These are phyloP conservation scores for Callitettix versicolor DNA, from an alignment of 1,140 invertebrate species.

Conservation along the genomic window DNA sequence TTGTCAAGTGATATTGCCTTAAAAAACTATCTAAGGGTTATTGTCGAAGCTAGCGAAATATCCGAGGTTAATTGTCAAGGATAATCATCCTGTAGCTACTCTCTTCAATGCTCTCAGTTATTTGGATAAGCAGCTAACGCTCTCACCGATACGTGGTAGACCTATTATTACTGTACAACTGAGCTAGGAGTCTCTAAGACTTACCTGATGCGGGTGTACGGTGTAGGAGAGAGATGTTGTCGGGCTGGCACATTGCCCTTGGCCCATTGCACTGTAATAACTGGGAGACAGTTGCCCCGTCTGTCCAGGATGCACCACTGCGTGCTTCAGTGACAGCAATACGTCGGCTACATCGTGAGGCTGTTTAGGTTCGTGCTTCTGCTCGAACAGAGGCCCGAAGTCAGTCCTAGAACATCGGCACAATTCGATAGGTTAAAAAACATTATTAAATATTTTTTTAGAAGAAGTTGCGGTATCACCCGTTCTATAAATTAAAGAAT, in stretches of 20 bases:
- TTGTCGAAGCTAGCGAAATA: too few relatives aligned
- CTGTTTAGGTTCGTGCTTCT: not conserved
- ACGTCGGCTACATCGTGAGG: conserved; percentile 69
- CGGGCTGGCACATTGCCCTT: conserved; percentile 31
- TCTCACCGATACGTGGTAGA: too few relatives aligned
- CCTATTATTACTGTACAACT: too few relatives aligned
- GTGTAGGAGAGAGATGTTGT: conserved; percentile 38
- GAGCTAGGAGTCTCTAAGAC: too few relatives aligned
- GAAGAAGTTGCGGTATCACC: not conserved
- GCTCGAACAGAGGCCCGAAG: conserved; percentile 10
- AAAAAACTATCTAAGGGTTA: too few relatives aligned
- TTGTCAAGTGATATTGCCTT: too few relatives aligned
- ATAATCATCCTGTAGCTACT: too few relatives aligned
- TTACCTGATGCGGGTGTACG: conserved; percentile 38
- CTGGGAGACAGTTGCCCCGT: conserved; percentile 28
- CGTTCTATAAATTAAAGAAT: too few relatives aligned
- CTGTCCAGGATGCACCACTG: conserved; percentile 67
- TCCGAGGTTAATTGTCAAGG: too few relatives aligned
- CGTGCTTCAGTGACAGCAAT: conserved; percentile 73
- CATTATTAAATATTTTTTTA: not conserved
- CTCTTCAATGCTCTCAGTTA: too few relatives aligned
- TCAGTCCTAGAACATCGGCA: conserved; percentile 18
- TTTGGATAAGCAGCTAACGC: too few relatives aligned
- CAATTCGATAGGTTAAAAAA: not conserved
- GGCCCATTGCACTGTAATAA: conserved; percentile 22